Conservation (phyloP, 2,888 invertebrate genomes). For the Polydrusus pterygomalis region DNA sequence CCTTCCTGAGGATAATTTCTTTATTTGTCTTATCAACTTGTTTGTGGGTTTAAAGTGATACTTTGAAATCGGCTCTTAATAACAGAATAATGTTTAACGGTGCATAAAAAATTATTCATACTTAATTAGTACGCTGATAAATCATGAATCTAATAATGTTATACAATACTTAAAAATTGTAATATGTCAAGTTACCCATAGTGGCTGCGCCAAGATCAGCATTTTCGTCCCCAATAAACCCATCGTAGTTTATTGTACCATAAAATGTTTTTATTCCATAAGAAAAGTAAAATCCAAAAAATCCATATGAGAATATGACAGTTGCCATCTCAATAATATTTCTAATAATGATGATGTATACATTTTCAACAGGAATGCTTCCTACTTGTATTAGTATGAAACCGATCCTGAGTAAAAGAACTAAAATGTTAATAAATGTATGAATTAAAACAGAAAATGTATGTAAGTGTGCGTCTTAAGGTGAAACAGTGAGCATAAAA, state of each 20-base stretch:
- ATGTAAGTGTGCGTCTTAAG: no score
- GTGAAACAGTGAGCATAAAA: no score
- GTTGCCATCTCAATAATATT: constrained; percentile 68
- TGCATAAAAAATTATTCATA: no score
- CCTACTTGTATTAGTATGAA: constrained; percentile 66
- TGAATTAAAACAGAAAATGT: no score
- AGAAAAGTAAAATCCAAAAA: constrained; percentile 66
- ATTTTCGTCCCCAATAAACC: constrained; percentile 48
- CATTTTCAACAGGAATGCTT: constrained; percentile 67
- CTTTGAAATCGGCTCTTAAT: no score
- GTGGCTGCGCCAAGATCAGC: constrained; percentile 46
- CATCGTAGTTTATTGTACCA: constrained; percentile 59
- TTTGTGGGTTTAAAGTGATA: no score
- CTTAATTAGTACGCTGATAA: no score
- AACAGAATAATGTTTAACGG: no score
- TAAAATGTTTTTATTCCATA: constrained; percentile 64
- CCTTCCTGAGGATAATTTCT: no score
- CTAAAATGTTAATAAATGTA: constrained; percentile 50
- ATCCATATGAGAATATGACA: constrained; percentile 64
- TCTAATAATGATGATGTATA: constrained; percentile 68
- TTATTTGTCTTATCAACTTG: no score
- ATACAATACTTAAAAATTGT: no score
- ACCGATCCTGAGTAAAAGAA: constrained; percentile 60
- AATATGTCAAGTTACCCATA: constrained; percentile 35
- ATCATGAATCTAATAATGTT: no score